Evolutionary conservation across 2,797 vertebrate species (phyloP), one percentile per base, ranked within the genome.

Genomic region (Typhlichthys eigenmanni): DNA sequence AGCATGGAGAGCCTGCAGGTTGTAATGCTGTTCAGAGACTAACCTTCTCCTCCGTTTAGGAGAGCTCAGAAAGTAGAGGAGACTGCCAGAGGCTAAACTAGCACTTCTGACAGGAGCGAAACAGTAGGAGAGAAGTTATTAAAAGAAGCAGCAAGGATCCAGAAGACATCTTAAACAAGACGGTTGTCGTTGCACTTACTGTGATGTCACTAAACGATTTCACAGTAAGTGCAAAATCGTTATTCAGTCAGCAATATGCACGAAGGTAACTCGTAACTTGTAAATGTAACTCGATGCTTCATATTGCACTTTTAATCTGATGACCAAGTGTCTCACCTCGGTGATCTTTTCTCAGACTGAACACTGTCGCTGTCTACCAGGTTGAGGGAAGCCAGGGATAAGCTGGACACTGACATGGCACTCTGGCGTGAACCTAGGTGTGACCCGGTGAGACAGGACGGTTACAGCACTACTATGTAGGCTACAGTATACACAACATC

Each of bases 401-500:
- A 92, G 86, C 96, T 97, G 86, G 96, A 98, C 79, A 96, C 98
- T 98, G 94, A 94, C 95, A 94, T 94, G 84, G 96, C 89, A 97
- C 75, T 86, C 88, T 94, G 90, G 64, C 89, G 90, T 95, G 93
- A 95, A 92, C 91, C 93, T 94, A 87, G 80, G 91, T 80, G 88
- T 83, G 72, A 81, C 83, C 92, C 79, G 90, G 32, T 2, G 58
- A 84, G 47, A 84, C 62, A 49, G 58, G 67, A 90, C 60, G 14
- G 73, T 90, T 81, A 91, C 79, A 89, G 60, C 56, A 69, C 69
- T 1, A 43, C 38, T 7, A 29, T 29, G 24, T 29, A 29, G 24
- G 24, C 24, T 29, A 29, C 24, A 4, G 38, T 43, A 7, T 43
- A 43, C 38, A 43, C 9, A 52, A n/a, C 14, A 43, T 9, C 24